These are phyloP conservation scores for Chroicocephalus ridibundus DNA, from an alignment of 2,113 vertebrate species.

Conservation along the genomic window DNA sequence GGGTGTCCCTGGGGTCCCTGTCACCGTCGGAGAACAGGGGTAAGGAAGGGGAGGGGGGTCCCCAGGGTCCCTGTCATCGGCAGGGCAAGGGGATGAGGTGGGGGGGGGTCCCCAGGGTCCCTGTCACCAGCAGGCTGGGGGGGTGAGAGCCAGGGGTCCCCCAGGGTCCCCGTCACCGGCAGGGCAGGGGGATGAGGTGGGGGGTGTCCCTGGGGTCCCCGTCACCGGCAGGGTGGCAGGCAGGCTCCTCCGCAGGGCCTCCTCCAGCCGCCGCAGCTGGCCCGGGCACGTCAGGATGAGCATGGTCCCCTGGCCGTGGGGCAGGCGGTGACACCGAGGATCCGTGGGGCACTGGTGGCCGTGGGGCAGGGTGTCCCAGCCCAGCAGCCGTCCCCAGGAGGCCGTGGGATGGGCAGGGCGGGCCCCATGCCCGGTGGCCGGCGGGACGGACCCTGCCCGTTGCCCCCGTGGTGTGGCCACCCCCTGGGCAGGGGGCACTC, in stretches of 20 bases:
- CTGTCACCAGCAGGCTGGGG: too few species aligned
- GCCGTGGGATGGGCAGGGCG: not conserved
- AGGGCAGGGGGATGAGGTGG: not conserved
- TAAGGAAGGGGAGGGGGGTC: not conserved
- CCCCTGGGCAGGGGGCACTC: not conserved
- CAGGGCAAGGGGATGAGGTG: too few species aligned
- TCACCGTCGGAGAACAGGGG: not conserved
- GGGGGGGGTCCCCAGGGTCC: not conserved
- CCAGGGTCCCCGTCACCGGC: not conserved
- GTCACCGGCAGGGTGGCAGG: not conserved
- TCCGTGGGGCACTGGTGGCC: not conserved
- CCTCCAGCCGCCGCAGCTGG: conserved; percentile 5
- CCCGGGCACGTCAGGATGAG: not conserved
- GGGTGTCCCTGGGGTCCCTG: not conserved
- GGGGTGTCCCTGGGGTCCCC: not conserved
- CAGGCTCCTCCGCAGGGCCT: not conserved
- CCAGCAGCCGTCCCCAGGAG: fast-evolving
- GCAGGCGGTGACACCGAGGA: fast-evolving
- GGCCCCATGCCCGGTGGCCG: not conserved
- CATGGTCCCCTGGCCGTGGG: not conserved
- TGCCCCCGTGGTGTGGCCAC: not conserved
- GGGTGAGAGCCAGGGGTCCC: not conserved
- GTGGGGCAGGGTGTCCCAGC: not conserved
- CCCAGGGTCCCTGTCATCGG: not conserved
- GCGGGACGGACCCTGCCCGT: not conserved